phyloP scores from a whole-genome alignment of 1,140 invertebrate genomes.

The Asbolus verrucosus region DNA sequence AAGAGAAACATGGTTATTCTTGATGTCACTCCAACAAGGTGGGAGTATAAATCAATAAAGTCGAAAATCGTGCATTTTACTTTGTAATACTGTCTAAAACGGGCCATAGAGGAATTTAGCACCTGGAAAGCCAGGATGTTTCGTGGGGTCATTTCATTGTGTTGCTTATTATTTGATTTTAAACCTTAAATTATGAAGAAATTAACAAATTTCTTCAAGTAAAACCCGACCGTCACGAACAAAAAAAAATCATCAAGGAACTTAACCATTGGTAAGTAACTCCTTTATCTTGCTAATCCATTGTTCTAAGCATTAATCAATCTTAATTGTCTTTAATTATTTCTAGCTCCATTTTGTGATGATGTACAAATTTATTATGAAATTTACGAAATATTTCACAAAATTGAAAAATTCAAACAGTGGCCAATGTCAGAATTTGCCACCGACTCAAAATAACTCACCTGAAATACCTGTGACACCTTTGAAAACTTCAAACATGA shows the following conservation, averaged over 20 bases:
- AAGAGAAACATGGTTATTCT: constrained; percentile 36
- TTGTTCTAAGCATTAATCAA: background rate
- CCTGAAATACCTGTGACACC: constrained; percentile 49
- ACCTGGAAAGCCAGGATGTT: constrained; percentile 38
- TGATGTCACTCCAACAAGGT: constrained; percentile 36
- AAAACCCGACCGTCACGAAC: constrained; percentile 1
- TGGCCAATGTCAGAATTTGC: constrained; percentile 41
- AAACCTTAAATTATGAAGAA: constrained; percentile 10
- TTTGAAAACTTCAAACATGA: constrained; percentile 52
- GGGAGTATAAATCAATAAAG: constrained; percentile 40
- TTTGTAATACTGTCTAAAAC: background rate
- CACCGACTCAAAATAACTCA: constrained; percentile 19
- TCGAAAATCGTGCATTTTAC: constrained; percentile 39
- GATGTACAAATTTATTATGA: constrained; percentile 43
- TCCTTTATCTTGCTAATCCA: background rate
- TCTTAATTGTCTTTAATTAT: background rate
- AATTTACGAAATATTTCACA: constrained; percentile 37
- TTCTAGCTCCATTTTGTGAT: constrained; percentile 22
- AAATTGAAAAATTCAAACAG: constrained; percentile 16
- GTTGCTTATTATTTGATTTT: constrained; percentile 15
- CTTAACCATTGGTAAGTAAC: constrained; percentile 16
- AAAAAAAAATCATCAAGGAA: background rate
- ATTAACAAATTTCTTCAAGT: background rate
- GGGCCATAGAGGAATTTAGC: constrained; percentile 26
- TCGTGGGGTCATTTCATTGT: constrained; percentile 34